Conservation (phyloP, 2,888 invertebrate genomes). For the Thymelicus sylvestris region DNA sequence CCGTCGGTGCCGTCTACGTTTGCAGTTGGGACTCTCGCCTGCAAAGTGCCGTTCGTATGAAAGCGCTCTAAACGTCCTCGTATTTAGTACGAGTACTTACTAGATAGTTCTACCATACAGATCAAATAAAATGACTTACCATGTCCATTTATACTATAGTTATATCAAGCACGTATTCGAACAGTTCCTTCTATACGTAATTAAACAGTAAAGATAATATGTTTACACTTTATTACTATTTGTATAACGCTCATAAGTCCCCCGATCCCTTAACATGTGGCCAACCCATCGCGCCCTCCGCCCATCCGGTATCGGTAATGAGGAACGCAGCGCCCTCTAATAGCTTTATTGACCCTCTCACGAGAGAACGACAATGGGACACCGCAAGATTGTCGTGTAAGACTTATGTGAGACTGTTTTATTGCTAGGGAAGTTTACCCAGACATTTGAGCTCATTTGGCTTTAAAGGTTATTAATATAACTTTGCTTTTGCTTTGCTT, state of each 20-base stretch:
- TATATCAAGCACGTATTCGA: too few species aligned
- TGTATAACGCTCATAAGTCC: neutral
- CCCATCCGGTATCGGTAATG: conserved; percentile 58
- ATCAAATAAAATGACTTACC: too few species aligned
- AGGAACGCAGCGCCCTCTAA: conserved; percentile 65
- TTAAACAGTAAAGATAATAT: neutral
- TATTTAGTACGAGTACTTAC: neutral
- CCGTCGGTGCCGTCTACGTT: too few species aligned
- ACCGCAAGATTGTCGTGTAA: conserved; percentile 7
- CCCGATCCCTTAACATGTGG: conserved; percentile 5
- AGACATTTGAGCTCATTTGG: neutral
- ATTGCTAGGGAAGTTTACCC: neutral
- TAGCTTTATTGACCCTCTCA: conserved; percentile 70
- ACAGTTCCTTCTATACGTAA: neutral
- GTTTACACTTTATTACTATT: neutral
- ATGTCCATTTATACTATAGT: too few species aligned
- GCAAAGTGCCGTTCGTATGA: too few species aligned
- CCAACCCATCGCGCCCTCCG: conserved; percentile 44
- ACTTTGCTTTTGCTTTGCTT: too few species aligned
- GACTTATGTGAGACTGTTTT: neutral
- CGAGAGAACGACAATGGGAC: conserved; percentile 20
- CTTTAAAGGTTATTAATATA: too few species aligned
- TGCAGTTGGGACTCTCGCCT: too few species aligned
- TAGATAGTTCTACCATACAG: too few species aligned
- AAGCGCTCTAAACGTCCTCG: neutral